Base-by-base conservation (phyloP, 2,888 invertebrate species). In the Aphodius granarius region DNA sequence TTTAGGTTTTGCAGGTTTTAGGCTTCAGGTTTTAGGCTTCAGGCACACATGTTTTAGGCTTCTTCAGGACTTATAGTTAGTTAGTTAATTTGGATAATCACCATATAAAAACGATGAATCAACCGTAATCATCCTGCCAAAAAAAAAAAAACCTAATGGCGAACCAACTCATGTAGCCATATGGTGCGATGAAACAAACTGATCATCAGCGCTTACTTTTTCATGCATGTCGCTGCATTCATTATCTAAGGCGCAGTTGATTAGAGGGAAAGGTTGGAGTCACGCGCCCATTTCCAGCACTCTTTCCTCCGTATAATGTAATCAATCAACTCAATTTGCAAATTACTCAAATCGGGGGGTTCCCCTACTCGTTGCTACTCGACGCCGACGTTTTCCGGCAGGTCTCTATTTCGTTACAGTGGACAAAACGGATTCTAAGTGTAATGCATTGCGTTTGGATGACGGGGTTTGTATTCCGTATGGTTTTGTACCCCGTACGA, bases 291-390 rank as follows among this genome's bases (percentile, higher is more conserved):
- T 76, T 78, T 78, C 77, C 73, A 78, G 76, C 77, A 71, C 79
- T 78, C 79, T 81, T 79, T 75, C 72, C 72, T 68, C 74, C 79
- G 78, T 73, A 73, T 68, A 78, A 79, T 75, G 77, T 76, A 82
- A 83, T 83, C 83, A 82, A 82, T 83, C 80, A 80, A 82, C 80
- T 83, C 83, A 84, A 84, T 84, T 84, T 84, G 83, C 83, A 84
- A 84, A 84, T 84, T 81, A 83, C 82, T 83, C 79, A 80, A 80
- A 77, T 77, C 78, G 75, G 72, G 74, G 76, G 73, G 81, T 81
- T 82, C 82, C 81, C 82, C 81, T 82, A 20, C 82, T 81, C 81
- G 81, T 82, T 82, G 76, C 81, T 22, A 81, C 81, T 82, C 82
- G 73, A 73, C 66, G 63, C 71, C 71, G 62, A 82, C 82, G 80